Percentiles rank a stretch among this genome's conserved stretches.
phyloP scores from a whole-genome alignment of 1,140 invertebrate genomes.

The Macrocentrus cingulum region DNA sequence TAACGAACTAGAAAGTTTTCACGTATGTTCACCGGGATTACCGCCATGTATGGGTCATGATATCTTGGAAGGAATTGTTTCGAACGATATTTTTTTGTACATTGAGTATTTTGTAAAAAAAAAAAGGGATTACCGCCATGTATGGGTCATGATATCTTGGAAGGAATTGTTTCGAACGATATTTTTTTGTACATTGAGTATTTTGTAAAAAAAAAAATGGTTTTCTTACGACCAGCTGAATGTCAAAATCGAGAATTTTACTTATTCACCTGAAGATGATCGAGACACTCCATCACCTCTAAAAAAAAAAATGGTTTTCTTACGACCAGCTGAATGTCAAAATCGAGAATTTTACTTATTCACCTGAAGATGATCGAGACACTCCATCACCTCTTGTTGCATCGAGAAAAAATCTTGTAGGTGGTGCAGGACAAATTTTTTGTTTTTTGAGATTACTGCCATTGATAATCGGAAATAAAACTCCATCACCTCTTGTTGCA shows the following conservation, averaged over 20 bases:
- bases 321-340: conserved; percentile 29
- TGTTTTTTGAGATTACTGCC: conserved; percentile 26
- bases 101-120: conserved; percentile 30
- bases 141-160: conserved; percentile 35
- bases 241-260: no score
- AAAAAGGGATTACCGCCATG: conserved; percentile 32
- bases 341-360: conserved; percentile 37
- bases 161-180: conserved; percentile 34
- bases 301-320: conserved; percentile 36
- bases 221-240: conserved; percentile 32
- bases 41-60: conserved; percentile 36
- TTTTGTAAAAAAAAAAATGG: conserved; percentile 36
- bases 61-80: conserved; percentile 34
- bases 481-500: no score
- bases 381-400: conserved; percentile 27
- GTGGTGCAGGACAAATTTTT: conserved; percentile 27
- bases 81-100: conserved; percentile 32
- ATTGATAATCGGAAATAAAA: conserved; percentile 22
- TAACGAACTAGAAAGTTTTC: conserved; percentile 30
- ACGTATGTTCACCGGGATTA: conserved; percentile 30
- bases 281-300: conserved; percentile 28
- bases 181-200: conserved; percentile 27
- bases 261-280: conserved; percentile 33
- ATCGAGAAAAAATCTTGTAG: conserved; percentile 13
- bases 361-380: conserved; percentile 30